A percentile compares a stretch with the other conserved stretches of the same genome.
Conservation (phyloP, 2,113 vertebrate species). For the rabbit (Oryctolagus cuniculus) region DNA sequence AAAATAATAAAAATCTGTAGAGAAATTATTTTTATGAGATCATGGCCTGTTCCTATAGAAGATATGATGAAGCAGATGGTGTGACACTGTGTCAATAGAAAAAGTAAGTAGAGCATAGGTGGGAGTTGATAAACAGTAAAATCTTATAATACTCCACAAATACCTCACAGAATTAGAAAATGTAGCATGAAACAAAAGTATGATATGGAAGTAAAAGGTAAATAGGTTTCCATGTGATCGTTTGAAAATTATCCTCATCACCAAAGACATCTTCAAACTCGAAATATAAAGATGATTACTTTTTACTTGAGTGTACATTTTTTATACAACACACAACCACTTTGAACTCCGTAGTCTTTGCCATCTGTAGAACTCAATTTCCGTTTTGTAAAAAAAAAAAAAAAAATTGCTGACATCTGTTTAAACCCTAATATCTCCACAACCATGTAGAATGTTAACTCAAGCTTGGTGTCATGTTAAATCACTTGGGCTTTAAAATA, state of each 20-base stretch:
- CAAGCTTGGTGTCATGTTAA: constrained; percentile 81
- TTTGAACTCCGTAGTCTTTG: constrained; percentile 80
- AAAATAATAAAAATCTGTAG: constrained; percentile 35
- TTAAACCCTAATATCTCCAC: constrained; percentile 82
- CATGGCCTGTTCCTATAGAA: neutral
- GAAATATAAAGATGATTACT: constrained; percentile 70
- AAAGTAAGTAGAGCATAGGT: neutral
- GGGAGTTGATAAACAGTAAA: neutral
- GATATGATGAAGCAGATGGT: neutral
- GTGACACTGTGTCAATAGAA: neutral
- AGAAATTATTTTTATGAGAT: constrained; percentile 39
- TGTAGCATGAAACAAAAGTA: constrained; percentile 38
- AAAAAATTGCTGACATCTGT: constrained; percentile 77
- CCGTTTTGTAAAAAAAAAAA: constrained; percentile 77
- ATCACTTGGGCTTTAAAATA: constrained; percentile 81
- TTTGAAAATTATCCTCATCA: constrained; percentile 51
- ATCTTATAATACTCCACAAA: constrained; percentile 53
- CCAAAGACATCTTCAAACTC: constrained; percentile 60
- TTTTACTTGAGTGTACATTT: constrained; percentile 65
- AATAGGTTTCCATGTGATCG: constrained; percentile 61
- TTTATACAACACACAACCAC: constrained; percentile 62
- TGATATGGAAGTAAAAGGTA: constrained; percentile 42
- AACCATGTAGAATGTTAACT: constrained; percentile 82
- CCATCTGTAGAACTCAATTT: constrained; percentile 84
- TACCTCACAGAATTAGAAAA: constrained; percentile 44